These are phyloP conservation scores for Alexandromys fortis DNA, from an alignment of 2,113 vertebrate genomes.

Conservation along the genomic window DNA sequence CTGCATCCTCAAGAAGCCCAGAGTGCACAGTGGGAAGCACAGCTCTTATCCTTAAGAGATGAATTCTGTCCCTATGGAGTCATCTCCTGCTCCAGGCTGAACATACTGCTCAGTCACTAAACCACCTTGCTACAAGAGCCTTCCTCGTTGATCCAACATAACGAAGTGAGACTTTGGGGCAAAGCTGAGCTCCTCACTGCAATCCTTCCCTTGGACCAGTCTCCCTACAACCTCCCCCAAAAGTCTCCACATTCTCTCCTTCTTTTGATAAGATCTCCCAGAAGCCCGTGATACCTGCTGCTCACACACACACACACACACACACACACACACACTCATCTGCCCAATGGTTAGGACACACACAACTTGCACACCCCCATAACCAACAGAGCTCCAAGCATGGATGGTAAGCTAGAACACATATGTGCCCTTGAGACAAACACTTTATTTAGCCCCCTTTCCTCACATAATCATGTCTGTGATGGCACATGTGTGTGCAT, in stretches of 20 bases:
- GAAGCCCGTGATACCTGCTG: not conserved
- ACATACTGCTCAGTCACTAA: not conserved
- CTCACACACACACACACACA: not conserved
- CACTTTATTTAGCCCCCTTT: not conserved
- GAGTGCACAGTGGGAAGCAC: fast-evolving
- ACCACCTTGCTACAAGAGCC: not conserved
- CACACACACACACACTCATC: not conserved
- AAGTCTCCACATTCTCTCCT: not conserved
- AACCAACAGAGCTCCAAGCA: not conserved
- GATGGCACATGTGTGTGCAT: fast-evolving
- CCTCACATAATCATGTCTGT: not conserved
- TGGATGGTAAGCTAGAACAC: not conserved
- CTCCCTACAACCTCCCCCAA: not conserved
- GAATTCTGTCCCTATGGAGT: not conserved
- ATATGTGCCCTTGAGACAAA: not conserved
- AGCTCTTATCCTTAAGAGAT: not conserved
- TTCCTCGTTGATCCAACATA: fast-evolving
- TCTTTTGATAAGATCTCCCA: not conserved
- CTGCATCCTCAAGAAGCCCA: not conserved
- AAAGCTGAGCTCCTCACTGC: not conserved
- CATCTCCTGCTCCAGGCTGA: not conserved
- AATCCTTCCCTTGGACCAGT: not conserved
- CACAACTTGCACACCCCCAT: not conserved
- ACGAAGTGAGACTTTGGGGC: not conserved
- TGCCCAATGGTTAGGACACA: not conserved